phyloP scores from a whole-genome alignment of 2,797 vertebrate species.

The Phylloscopus collybita region DNA sequence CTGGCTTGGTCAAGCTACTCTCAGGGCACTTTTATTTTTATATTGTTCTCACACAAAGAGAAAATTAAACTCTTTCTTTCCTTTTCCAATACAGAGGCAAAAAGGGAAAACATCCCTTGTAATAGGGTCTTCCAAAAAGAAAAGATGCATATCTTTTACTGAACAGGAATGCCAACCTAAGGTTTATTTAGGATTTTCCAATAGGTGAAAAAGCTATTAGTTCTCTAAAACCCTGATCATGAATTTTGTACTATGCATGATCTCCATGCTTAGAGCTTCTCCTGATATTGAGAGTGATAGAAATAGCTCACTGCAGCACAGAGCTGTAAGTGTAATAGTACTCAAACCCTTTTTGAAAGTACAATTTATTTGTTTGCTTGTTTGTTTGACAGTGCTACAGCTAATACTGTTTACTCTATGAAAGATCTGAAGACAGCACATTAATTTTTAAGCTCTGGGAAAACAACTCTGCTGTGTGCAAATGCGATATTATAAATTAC shows the following conservation, averaged over 20 bases:
- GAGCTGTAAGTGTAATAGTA: background rate
- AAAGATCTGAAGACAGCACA: background rate
- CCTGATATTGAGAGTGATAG: background rate
- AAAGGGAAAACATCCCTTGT: background rate
- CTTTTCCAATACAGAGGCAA: background rate
- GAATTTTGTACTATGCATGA: background rate
- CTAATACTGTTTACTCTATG: background rate
- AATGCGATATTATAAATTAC: background rate
- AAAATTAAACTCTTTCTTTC: background rate
- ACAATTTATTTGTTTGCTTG: background rate
- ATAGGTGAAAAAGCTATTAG: background rate
- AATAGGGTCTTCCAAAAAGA: background rate
- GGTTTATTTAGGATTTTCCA: background rate
- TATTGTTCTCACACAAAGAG: background rate
- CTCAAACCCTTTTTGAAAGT: background rate
- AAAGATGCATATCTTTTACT: background rate
- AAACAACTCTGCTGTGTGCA: background rate
- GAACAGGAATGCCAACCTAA: background rate
- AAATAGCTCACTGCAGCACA: background rate
- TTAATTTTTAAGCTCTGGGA: background rate
- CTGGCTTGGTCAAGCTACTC: background rate
- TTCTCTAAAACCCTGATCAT: background rate
- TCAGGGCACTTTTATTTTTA: background rate
- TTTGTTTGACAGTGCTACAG: background rate
- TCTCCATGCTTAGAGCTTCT: background rate